phyloP scores from a whole-genome alignment of 2,888 invertebrate genomes.

The Spatulosminthurus flaviceps region DNA sequence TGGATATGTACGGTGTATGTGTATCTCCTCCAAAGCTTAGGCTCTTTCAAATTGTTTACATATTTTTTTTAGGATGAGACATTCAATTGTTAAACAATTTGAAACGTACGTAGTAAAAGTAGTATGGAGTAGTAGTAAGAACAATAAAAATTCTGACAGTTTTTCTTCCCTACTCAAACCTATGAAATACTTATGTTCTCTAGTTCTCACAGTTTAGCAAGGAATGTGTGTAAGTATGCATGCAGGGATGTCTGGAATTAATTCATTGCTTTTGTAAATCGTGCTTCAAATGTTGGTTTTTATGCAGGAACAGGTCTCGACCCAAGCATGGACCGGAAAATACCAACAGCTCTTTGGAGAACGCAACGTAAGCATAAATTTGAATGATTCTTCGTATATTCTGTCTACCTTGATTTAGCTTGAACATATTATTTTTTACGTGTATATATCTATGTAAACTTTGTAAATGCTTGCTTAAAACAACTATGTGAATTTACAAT shows the following conservation, averaged over 20 bases:
- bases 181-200: not conserved
- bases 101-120: not conserved
- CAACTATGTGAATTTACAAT: not conserved
- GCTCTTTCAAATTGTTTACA: not conserved
- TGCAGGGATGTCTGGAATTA: not conserved
- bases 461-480: too few species aligned
- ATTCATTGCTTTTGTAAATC: conserved; percentile 31
- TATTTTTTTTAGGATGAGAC: not conserved
- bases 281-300: conserved; percentile 41
- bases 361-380: conserved; percentile 59
- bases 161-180: conserved; percentile 4
- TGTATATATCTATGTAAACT: too few species aligned
- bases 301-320: conserved; percentile 50
- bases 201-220: not conserved
- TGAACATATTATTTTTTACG: too few species aligned
- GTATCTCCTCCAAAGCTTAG: too few species aligned
- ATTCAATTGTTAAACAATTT: not conserved
- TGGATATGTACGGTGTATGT: too few species aligned
- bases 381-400: conserved; percentile 22
- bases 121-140: too few species aligned
- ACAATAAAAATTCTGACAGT: conserved; percentile 21
- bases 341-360: conserved; percentile 61
- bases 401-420: not conserved
- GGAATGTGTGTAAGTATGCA: not conserved
- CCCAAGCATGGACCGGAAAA: conserved; percentile 59